Evolutionary conservation across 2,888 invertebrate species (phyloP).

Genomic region (Zaprionus bogoriensis): DNA sequence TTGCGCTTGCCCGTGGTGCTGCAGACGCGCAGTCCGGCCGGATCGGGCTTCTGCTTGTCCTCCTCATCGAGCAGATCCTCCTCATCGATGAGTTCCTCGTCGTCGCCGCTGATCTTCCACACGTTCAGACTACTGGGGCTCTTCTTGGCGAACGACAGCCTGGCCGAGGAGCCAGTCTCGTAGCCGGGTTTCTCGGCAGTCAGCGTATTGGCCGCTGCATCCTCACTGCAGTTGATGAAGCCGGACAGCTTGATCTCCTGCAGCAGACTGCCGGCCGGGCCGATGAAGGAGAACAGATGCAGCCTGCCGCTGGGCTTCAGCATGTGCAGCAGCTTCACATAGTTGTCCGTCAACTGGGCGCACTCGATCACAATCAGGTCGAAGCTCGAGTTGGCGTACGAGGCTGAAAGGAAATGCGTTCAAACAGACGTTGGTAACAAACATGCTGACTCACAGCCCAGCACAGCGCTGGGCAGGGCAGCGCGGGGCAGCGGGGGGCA

Average conservation of each 20-base stretch:
- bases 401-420: conserved; percentile 84
- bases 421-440: conserved; percentile 6
- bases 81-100: conserved; percentile 92
- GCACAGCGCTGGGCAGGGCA: too few species aligned
- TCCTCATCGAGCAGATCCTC: conserved; percentile 94
- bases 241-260: conserved; percentile 87
- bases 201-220: conserved; percentile 75
- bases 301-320: conserved; percentile 87
- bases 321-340: conserved; percentile 85
- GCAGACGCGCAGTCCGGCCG: conserved; percentile 91
- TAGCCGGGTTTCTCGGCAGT: conserved; percentile 88
- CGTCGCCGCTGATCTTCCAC: conserved; percentile 89
- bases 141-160: conserved; percentile 83
- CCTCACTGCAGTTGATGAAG: conserved; percentile 83
- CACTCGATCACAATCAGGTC: conserved; percentile 84
- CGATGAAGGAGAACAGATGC: conserved; percentile 83
- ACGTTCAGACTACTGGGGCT: conserved; percentile 83
- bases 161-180: conserved; percentile 87
- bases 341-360: conserved; percentile 81
- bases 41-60: conserved; percentile 94
- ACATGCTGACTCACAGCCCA: conserved; percentile 3
- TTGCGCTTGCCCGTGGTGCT: conserved; percentile 95
- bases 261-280: conserved; percentile 80
- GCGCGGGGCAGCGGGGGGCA: too few species aligned
- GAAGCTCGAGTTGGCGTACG: conserved; percentile 85